Evolutionary conservation across 2,113 vertebrate genomes (phyloP), one percentile per base, ranked within the genome.

Genomic region (Notiomystis cincta): DNA sequence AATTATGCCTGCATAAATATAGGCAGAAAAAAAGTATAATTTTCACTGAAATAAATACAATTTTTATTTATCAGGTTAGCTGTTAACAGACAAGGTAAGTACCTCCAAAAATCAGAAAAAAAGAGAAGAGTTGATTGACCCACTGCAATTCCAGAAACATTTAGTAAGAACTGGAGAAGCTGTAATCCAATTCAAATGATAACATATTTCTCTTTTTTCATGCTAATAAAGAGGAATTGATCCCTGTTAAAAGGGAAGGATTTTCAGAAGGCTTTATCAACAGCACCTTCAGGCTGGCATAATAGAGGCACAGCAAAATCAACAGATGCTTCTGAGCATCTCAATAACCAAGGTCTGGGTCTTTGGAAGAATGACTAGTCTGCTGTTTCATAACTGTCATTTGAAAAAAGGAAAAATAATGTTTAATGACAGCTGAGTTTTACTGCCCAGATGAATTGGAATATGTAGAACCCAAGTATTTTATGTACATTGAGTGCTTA

Each of bases 241-340:
- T 88, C 64, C n/a, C 69, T 56, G 19, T 70, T 86, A 71, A 96
- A 94, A 87, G 0, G 5, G 56, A 73, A 88, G 60, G 47, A 75
- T 92, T 58, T 92, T 86, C 88, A 56, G 70, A 70, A 66, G 67
- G 47, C 20, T 70, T 92, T 81, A 90, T 78, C 75, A 92, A 77
- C 75, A 93, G 33, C 60, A 96, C 93, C 95, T 97, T 85, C 71
- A 86, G 73, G 79, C 47, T 82, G 64, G 30, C 51, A 54, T 66
- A 82, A 94, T 8, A 92, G 50, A 93, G 62, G 45, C 66, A 91
- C 23, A 93, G 53, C 54, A 80, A 87, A 96, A 85, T 90, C 91
- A 94, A 92, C 88, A 96, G 93, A 94, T 77, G 88, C 82, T 81
- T 90, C 82, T 79, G 81, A 84, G 61, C 57, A 87, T 79, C 78